Evolutionary conservation across 2,888 invertebrate species (phyloP).

Genomic region (Ochlodes sylvanus): DNA sequence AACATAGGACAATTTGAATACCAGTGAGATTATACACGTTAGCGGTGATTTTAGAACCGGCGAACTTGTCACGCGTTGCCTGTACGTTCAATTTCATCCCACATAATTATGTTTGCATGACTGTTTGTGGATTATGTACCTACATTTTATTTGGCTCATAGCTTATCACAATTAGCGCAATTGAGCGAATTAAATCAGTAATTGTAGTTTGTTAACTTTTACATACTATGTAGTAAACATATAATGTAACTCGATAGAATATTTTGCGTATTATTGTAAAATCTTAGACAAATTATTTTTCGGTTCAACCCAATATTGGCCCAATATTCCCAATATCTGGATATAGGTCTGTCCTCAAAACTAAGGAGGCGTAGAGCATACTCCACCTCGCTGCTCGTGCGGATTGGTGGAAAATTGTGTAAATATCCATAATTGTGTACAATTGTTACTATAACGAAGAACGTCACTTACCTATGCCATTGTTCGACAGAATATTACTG

Average conservation of each 20-base stretch:
- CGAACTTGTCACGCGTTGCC: conserved; percentile 73
- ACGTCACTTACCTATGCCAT: not conserved
- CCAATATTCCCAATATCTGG: too few relatives aligned
- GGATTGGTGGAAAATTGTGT: too few relatives aligned
- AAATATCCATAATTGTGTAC: not conserved
- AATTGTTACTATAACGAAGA: too few relatives aligned
- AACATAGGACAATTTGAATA: conserved; percentile 77
- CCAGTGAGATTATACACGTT: conserved; percentile 83
- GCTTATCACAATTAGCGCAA: conserved; percentile 38
- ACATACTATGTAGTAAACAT: too few relatives aligned
- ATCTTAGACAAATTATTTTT: too few relatives aligned
- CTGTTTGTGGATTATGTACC: conserved; percentile 47
- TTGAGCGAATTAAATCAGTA: conserved; percentile 9
- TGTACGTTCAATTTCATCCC: conserved; percentile 77
- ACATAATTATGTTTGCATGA: conserved; percentile 67
- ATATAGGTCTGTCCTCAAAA: too few relatives aligned
- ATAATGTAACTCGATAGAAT: too few relatives aligned
- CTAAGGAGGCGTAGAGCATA: too few relatives aligned
- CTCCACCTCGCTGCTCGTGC: too few relatives aligned
- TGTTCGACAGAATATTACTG: conserved; percentile 13
- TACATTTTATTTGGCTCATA: conserved; percentile 29
- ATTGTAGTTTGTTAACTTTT: not conserved
- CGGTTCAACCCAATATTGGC: too few relatives aligned
- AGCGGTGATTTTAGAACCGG: conserved; percentile 83
- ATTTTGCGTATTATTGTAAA: too few relatives aligned